phyloP scores from a whole-genome alignment of 2,797 vertebrate species.

The Parauchenoglanis punctatus region DNA sequence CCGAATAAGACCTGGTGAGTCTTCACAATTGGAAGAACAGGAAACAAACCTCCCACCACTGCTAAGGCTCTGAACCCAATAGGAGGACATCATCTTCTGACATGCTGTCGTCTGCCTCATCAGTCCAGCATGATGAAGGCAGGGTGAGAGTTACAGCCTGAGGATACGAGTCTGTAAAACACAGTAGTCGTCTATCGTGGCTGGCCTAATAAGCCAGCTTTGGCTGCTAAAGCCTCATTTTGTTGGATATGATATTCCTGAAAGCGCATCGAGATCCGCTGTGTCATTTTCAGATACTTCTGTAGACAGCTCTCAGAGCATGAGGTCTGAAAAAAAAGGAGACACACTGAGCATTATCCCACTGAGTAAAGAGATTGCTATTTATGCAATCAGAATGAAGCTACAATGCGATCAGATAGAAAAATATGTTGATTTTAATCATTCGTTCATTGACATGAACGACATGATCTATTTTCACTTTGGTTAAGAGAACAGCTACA shows the following conservation, averaged over 20 bases:
- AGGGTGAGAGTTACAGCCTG: constrained; percentile 25
- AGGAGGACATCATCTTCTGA: neutral
- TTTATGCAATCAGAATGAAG: neutral
- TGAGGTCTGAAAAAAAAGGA: constrained; percentile 73
- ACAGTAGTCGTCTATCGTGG: constrained; percentile 73
- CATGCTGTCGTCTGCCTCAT: neutral
- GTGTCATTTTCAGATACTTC: constrained; percentile 99
- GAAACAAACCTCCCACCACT: neutral
- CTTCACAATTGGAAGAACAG: neutral
- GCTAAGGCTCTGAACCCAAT: constrained; percentile 2
- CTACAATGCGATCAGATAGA: neutral
- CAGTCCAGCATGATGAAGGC: constrained; percentile 21
- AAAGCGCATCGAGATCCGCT: constrained; percentile 98
- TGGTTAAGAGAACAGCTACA: neutral
- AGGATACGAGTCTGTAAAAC: constrained; percentile 11
- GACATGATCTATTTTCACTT: neutral
- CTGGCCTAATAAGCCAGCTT: constrained; percentile 89
- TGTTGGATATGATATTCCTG: constrained; percentile 99
- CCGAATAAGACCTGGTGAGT: neutral
- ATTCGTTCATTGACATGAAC: neutral
- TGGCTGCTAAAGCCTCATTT: constrained; percentile 95
- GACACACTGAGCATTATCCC: neutral
- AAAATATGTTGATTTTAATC: neutral
- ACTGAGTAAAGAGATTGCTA: too few species aligned
- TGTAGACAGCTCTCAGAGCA: constrained; percentile 95